A percentile compares a stretch with the other conserved stretches of the same genome.
Conservation (phyloP, 2,113 vertebrate genomes). For the Bos indicus region DNA sequence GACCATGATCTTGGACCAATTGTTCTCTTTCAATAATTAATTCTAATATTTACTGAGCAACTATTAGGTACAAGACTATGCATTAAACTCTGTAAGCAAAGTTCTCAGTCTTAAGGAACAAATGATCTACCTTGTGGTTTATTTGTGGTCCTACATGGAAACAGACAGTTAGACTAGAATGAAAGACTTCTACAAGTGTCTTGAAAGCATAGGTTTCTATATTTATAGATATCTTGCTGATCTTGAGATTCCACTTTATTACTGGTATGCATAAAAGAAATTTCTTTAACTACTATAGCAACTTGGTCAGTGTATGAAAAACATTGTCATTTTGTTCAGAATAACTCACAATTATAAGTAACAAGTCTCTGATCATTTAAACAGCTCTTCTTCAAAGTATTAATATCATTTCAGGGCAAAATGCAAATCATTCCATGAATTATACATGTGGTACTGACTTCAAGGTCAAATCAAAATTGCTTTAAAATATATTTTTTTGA, state of each 20-base stretch:
- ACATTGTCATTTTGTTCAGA: neutral
- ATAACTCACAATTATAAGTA: neutral
- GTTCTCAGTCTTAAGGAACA: neutral
- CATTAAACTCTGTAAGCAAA: neutral
- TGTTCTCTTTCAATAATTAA: neutral
- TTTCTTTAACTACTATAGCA: neutral
- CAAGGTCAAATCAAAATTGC: neutral
- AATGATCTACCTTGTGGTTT: neutral
- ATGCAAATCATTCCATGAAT: conserved; percentile 2
- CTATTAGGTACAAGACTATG: neutral
- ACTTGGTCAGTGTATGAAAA: neutral
- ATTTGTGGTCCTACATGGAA: neutral
- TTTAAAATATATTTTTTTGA: neutral
- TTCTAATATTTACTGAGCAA: neutral
- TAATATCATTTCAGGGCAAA: conserved; percentile 28
- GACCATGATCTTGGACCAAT: neutral
- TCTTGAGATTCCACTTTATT: neutral
- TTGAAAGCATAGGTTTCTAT: neutral
- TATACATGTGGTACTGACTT: neutral
- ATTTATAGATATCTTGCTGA: neutral
- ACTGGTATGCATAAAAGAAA: neutral
- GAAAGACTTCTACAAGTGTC: neutral
- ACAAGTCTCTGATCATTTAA: neutral
- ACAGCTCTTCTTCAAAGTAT: neutral
- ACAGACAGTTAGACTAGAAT: neutral